Evolutionary conservation across 2,113 vertebrate genomes (phyloP), one percentile per base, ranked within the genome.

Genomic region (Labeo rohita): DNA sequence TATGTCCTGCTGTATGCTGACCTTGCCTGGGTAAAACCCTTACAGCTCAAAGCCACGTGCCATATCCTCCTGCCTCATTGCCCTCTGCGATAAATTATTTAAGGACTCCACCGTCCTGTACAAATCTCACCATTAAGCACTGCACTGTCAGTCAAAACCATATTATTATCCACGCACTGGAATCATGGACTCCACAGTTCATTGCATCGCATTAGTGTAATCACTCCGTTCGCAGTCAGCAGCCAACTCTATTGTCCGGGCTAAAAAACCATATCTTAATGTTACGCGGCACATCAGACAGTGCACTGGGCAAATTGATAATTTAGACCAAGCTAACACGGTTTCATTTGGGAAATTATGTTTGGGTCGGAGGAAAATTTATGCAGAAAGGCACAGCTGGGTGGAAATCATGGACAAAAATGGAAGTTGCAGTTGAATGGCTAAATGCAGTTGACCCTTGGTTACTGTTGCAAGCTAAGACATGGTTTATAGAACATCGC

Each of bases 161-260:
- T 50, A 80, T 80, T 87, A 59, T 83, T n/a, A 78, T 52, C 88
- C 70, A 63, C 49, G 54, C 43, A 78, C 59, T 34, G 84, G 78
- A 68, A 83, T 59, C 21, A 79, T 80, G 4, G 86, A 78, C 54
- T 80, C 68, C 78, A 87, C 34, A 84, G 85, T 54, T 65, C 80
- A 63, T 82, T 90, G 85, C 86, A 52, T 87, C 76, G 34, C 80
- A 91, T 90, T 89, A 90, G 83, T 75, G 66, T 90, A 90, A 91
- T 88, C 86, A 86, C 50, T 63, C 74, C 54, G 73, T 59, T 88
- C 84, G 56, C 76, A 84, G 47, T 80, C 84, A 83, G 90, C 84
- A 80, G 68, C 70, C 86, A 83, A 45, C 47, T 88, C 88, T 84
- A 87, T 89, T 88, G 87, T 88, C 68, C 45, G 43, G 86, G 85